Percentiles rank a stretch among this genome's conserved stretches.
Evolutionary conservation across 1,140 invertebrate species (phyloP).

Genomic region (Drosophila tsacasi): DNA sequence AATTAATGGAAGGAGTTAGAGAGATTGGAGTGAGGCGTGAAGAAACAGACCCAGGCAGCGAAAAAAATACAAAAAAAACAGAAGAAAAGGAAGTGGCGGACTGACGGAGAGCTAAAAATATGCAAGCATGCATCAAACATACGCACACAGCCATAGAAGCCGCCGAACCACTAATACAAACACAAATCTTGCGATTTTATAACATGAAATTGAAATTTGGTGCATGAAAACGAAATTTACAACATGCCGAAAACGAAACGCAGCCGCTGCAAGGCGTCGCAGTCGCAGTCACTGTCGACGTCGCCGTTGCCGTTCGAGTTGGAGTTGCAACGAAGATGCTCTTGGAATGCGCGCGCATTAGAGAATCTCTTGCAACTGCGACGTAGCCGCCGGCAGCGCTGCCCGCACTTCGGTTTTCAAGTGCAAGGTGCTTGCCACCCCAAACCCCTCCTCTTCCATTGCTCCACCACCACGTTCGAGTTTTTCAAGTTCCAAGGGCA

Average conservation of each 20-base stretch:
- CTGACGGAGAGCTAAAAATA: slow-evolving; percentile 67
- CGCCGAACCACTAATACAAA: slow-evolving; percentile 32
- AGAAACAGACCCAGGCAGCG: slow-evolving; percentile 32
- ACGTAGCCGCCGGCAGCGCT: slow-evolving; percentile 24
- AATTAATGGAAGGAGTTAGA: slow-evolving; percentile 49
- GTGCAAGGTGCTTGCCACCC: slow-evolving; percentile 66
- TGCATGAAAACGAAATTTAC: slow-evolving; percentile 82
- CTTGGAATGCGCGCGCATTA: slow-evolving; percentile 48
- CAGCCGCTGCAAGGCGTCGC: slow-evolving; percentile 18
- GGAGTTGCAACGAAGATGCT: slow-evolving; percentile 16
- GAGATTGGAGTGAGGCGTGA: slow-evolving; percentile 9
- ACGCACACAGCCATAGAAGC: slow-evolving; percentile 1
- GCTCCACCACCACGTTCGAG: slow-evolving; percentile 1
- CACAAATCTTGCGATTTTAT: slow-evolving; percentile 52
- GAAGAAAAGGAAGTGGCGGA: slow-evolving; percentile 45
- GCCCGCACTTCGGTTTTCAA: slow-evolving; percentile 65
- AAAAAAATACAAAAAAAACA: slow-evolving; percentile 18
- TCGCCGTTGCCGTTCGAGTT: slow-evolving; percentile 31
- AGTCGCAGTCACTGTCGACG: slow-evolving; percentile 18
- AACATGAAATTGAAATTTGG: slow-evolving; percentile 81
- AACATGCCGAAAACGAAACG: slow-evolving; percentile 71
- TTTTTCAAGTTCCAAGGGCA: slow-evolving; percentile 74
- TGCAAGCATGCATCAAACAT: slow-evolving; percentile 36
- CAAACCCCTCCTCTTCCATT: neutral
- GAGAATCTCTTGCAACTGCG: slow-evolving; percentile 49